Evolutionary conservation across 1,140 invertebrate genomes (phyloP).

Genomic region (Vanessa tameamea): DNA sequence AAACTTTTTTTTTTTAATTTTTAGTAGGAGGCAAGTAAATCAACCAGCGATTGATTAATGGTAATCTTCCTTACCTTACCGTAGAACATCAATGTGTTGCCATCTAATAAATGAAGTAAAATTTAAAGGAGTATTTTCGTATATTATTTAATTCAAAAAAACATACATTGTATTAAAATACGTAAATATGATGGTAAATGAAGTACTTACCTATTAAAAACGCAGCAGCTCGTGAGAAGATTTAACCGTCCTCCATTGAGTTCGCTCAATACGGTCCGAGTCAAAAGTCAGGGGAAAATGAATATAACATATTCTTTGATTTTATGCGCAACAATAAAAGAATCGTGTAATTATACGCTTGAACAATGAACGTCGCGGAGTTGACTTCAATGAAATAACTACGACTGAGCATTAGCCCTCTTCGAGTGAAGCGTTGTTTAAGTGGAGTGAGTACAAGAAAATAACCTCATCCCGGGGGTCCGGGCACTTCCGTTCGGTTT

Average conservation of each 20-base stretch:
- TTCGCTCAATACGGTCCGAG: slow-evolving; percentile 60
- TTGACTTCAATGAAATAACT: slow-evolving; percentile 55
- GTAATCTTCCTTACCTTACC: no score
- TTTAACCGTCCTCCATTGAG: slow-evolving; percentile 73
- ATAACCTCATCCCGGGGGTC: slow-evolving; percentile 67
- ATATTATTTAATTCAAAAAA: not conserved
- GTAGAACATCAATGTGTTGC: not conserved
- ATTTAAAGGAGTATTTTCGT: no score
- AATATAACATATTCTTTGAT: slow-evolving; percentile 77
- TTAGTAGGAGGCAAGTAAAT: no score
- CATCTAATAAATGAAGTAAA: no score
- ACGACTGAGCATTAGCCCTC: slow-evolving; percentile 58
- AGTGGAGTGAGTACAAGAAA: slow-evolving; percentile 68
- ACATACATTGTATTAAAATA: not conserved
- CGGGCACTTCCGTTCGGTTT: slow-evolving; percentile 75
- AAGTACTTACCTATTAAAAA: slow-evolving; percentile 25
- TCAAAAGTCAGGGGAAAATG: slow-evolving; percentile 73
- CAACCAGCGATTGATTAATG: no score
- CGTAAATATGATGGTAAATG: not conserved
- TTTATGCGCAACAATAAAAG: slow-evolving; percentile 72
- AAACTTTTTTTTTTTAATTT: no score
- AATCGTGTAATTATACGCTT: slow-evolving; percentile 72
- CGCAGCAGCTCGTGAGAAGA: slow-evolving; percentile 71
- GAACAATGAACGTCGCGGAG: slow-evolving; percentile 68
- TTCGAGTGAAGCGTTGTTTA: slow-evolving; percentile 49